phyloP scores from a whole-genome alignment of 1,140 invertebrate genomes.

The Chrysomallon squamiferum region DNA sequence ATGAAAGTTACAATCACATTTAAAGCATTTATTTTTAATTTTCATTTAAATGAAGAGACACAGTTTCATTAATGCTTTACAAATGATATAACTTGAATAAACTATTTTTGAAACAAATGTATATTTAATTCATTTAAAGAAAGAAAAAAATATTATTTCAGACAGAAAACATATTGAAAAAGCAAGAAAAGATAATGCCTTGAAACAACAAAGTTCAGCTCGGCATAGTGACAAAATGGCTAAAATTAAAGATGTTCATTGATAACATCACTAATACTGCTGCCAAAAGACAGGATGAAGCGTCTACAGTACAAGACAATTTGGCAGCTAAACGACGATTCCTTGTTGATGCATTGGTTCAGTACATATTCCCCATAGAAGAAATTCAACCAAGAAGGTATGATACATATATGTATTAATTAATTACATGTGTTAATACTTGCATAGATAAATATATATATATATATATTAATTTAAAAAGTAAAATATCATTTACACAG shows the following conservation, averaged over 20 bases:
- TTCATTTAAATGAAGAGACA: too few species aligned
- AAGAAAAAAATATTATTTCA: background rate
- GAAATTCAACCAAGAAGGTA: slow-evolving; percentile 66
- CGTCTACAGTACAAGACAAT: slow-evolving; percentile 4
- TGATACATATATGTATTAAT: too few species aligned
- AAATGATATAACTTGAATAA: too few species aligned
- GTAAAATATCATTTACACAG: too few species aligned
- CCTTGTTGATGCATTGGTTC: slow-evolving; percentile 73
- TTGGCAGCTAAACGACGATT: slow-evolving; percentile 61
- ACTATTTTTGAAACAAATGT: too few species aligned
- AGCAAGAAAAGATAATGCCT: slow-evolving; percentile 6
- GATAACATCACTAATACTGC: slow-evolving; percentile 7
- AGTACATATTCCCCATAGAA: slow-evolving; percentile 80
- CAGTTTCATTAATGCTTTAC: too few species aligned
- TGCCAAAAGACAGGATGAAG: slow-evolving; percentile 9
- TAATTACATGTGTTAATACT: too few species aligned
- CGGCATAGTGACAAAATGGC: slow-evolving; percentile 29
- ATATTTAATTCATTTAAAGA: background rate
- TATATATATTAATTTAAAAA: too few species aligned
- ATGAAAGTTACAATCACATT: too few species aligned
- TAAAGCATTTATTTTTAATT: too few species aligned
- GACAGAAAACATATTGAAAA: background rate
- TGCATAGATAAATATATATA: too few species aligned
- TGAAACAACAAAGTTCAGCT: slow-evolving; percentile 5
- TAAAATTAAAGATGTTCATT: slow-evolving; percentile 24